phyloP scores from a whole-genome alignment of 92 coral and sea anemone genomes.

The Muricea muricata region DNA sequence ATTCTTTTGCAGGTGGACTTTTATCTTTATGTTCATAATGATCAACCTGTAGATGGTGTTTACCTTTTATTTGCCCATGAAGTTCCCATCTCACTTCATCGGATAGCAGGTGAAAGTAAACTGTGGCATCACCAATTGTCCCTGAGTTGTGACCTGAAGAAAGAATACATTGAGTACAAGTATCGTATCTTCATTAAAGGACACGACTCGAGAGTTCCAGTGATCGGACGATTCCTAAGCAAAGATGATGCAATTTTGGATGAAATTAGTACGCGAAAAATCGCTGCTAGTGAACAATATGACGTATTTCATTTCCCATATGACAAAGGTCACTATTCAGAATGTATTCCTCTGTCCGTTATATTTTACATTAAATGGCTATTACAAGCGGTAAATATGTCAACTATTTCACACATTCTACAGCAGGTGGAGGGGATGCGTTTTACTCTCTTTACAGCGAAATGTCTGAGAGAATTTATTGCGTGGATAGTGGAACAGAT shows the following conservation, averaged over 20 bases:
- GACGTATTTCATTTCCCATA: conserved; percentile 65
- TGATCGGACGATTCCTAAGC: not conserved
- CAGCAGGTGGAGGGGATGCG: not conserved
- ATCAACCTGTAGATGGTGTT: not conserved
- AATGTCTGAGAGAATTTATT: not conserved
- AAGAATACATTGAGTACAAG: not conserved
- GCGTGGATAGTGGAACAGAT: conserved; percentile 11
- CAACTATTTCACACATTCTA: not conserved
- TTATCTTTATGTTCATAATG: not conserved
- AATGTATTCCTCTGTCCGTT: conserved; percentile 7
- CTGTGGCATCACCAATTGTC: not conserved
- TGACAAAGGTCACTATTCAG: not conserved
- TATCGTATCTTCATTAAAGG: conserved; percentile 10
- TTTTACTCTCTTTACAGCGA: not conserved
- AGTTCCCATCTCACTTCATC: not conserved
- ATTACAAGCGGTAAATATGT: not conserved
- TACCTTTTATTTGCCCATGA: not conserved
- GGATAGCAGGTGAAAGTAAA: not conserved
- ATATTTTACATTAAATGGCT: conserved; percentile 17
- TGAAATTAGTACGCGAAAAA: not conserved
- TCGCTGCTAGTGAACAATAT: conserved; percentile 47
- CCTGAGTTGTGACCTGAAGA: not conserved
- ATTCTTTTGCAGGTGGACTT: not conserved
- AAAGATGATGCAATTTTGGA: not conserved
- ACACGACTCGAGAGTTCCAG: not conserved